phyloP scores from a whole-genome alignment of 2,113 vertebrate species.

The Elachura formosa region DNA sequence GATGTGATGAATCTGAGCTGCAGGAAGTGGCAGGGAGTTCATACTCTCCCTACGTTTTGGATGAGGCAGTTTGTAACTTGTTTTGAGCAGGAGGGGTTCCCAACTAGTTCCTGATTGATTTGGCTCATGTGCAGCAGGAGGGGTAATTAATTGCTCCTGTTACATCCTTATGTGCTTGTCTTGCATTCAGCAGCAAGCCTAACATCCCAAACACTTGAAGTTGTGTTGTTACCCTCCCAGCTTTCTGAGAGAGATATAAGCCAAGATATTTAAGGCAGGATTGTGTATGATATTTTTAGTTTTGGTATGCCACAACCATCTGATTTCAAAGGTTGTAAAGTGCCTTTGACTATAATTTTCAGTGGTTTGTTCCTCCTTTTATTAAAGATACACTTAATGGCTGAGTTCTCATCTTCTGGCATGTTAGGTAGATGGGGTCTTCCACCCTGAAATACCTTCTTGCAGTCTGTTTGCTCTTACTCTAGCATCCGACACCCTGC shows the following conservation, averaged over 20 bases:
- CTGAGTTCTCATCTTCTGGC: not conserved
- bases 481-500: not conserved
- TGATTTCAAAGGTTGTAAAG: not conserved
- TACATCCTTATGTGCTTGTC: not conserved
- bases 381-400: not conserved
- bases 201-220: not conserved
- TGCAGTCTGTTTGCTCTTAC: not conserved
- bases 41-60: not conserved
- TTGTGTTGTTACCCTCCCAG: not conserved
- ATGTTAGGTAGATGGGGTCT: not conserved
- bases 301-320: not conserved
- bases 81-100: not conserved
- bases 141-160: not conserved
- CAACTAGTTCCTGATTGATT: rapidly evolving
- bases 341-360: not conserved
- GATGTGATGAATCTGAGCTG: not conserved
- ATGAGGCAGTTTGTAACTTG: not conserved
- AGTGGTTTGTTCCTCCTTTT: not conserved
- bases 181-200: not conserved
- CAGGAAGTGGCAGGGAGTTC: not conserved
- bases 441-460: not conserved
- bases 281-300: not conserved
- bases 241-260: not conserved
- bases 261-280: not conserved
- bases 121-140: not conserved